Conservation (phyloP, 2,888 invertebrate genomes). For the Orthosia gracilis region DNA sequence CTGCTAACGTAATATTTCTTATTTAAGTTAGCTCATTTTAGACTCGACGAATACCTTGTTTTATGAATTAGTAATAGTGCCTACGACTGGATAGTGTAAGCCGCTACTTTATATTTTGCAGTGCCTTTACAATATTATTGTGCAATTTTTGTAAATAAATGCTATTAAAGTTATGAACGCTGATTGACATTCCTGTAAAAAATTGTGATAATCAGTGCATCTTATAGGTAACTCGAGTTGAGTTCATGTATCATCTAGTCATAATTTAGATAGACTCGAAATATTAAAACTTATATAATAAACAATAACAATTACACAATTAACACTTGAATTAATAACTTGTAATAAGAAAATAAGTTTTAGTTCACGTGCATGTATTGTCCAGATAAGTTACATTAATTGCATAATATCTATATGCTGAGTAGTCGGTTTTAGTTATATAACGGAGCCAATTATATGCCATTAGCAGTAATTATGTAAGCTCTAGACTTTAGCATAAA, state of each 20-base stretch:
- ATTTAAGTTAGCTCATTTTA: conserved; percentile 49
- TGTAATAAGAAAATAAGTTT: conserved; percentile 37
- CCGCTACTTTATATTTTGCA: conserved; percentile 73
- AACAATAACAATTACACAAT: conserved; percentile 35
- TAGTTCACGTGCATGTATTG: conserved; percentile 35
- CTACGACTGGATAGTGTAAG: conserved; percentile 66
- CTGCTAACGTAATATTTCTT: conserved; percentile 50
- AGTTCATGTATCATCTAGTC: conserved; percentile 70
- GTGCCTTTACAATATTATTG: conserved; percentile 75
- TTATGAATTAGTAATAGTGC: conserved; percentile 47
- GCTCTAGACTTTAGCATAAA: conserved; percentile 42
- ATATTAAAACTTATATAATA: conserved; percentile 52
- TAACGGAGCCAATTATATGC: conserved; percentile 62
- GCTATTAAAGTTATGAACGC: conserved; percentile 50
- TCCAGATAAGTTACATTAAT: conserved; percentile 59
- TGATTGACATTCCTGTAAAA: conserved; percentile 70
- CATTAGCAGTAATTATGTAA: conserved; percentile 62
- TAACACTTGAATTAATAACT: conserved; percentile 36
- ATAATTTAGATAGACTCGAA: conserved; percentile 69
- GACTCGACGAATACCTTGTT: conserved; percentile 28
- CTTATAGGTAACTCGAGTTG: conserved; percentile 52
- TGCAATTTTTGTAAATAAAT: conserved; percentile 65
- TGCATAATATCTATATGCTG: conserved; percentile 65
- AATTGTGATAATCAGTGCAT: conserved; percentile 69
- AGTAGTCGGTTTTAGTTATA: conserved; percentile 54